phyloP scores from a whole-genome alignment of 1,140 invertebrate genomes.

The Apis mellifera region DNA sequence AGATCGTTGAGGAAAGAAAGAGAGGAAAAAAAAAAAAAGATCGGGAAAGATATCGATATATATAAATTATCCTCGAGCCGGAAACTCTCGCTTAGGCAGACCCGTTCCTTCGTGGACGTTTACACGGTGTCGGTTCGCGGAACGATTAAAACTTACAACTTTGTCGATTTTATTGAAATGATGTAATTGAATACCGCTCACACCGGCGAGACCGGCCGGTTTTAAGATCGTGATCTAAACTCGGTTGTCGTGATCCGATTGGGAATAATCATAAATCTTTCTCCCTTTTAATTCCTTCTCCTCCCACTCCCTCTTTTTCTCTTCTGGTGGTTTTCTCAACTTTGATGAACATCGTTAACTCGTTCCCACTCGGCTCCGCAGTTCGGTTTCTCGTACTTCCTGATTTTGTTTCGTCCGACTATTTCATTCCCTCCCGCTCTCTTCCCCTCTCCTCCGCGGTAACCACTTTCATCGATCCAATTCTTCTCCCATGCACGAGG shows the following conservation, averaged over 20 bases:
- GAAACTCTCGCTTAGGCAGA: neutral
- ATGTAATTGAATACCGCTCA: constrained; percentile 21
- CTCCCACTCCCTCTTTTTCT: neutral
- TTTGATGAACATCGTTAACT: constrained; percentile 49
- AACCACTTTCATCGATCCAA: constrained; percentile 47
- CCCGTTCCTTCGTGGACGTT: constrained; percentile 2
- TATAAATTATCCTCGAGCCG: constrained; percentile 10
- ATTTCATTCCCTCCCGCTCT: neutral
- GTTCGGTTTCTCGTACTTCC: constrained; percentile 1
- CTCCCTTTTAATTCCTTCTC: constrained; percentile 12
- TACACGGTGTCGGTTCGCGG: constrained; percentile 14
- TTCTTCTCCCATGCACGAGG: neutral
- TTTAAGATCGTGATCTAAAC: neutral
- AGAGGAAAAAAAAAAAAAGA: neutral
- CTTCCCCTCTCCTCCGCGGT: neutral
- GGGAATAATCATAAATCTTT: constrained; percentile 40
- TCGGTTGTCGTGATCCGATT: constrained; percentile 9
- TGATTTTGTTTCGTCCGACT: constrained; percentile 33
- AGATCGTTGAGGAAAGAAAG: too few species aligned
- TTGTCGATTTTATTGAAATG: constrained; percentile 23
- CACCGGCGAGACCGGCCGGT: neutral
- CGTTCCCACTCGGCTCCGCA: neutral
- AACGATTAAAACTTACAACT: constrained; percentile 22
- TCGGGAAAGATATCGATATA: neutral
- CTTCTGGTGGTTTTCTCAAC: constrained; percentile 20